Conservation (phyloP, 2,113 vertebrate species). For the Felis chaus region DNA sequence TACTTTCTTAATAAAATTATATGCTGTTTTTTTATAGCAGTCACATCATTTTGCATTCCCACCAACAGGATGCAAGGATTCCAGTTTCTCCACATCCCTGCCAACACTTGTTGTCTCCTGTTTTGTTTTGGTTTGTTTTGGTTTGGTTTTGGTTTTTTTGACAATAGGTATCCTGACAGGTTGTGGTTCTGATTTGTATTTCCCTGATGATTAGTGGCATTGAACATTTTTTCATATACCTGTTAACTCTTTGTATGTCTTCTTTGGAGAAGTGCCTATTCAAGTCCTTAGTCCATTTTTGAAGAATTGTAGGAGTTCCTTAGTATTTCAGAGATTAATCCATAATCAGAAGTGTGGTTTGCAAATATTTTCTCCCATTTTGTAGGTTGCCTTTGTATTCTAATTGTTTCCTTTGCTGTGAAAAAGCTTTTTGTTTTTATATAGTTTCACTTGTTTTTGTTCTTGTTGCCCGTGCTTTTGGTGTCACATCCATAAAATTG, state of each 20-base stretch:
- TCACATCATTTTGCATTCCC: background rate
- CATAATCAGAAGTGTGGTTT: background rate
- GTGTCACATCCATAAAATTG: background rate
- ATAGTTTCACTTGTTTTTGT: background rate
- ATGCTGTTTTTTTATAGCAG: background rate
- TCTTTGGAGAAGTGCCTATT: background rate
- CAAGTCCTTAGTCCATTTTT: background rate
- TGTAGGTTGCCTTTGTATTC: background rate
- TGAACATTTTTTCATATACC: background rate
- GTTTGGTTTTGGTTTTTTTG: background rate
- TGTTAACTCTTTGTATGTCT: background rate
- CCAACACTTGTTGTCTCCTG: background rate
- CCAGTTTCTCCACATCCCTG: background rate
- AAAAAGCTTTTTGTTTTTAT: background rate
- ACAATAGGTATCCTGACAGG: background rate
- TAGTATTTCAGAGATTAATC: background rate
- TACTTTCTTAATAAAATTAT: background rate
- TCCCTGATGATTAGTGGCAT: background rate
- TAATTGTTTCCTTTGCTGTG: background rate
- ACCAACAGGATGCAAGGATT: background rate
- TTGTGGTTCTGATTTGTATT: background rate
- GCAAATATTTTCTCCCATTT: background rate
- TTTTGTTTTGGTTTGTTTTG: background rate
- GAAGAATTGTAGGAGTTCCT: background rate
- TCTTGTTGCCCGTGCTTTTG: background rate